Conservation (phyloP, 2,888 invertebrate species). For the Acleris laterana region DNA sequence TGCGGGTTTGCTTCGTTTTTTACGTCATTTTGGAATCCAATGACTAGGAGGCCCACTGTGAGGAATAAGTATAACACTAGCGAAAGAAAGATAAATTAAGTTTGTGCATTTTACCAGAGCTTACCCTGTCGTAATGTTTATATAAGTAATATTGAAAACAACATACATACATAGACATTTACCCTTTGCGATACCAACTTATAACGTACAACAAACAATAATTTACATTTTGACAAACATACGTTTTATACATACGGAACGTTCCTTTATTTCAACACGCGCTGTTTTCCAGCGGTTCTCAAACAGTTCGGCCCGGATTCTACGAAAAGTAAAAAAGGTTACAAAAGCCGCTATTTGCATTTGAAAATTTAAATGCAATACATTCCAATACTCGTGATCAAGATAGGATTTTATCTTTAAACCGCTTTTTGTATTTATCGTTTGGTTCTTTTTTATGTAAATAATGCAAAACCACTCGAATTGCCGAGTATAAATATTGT, state of each 20-base stretch:
- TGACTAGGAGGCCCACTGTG: no score
- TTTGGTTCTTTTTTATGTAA: not conserved
- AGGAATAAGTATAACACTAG: no score
- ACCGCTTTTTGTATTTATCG: slow-evolving; percentile 5
- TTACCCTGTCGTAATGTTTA: no score
- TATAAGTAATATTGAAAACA: no score
- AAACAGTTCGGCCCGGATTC: slow-evolving; percentile 28
- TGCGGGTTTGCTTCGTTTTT: slow-evolving; percentile 8
- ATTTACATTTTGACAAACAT: not conserved
- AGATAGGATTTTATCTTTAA: slow-evolving; percentile 17
- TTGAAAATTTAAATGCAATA: slow-evolving; percentile 32
- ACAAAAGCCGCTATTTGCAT: slow-evolving; percentile 33
- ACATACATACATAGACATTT: no score
- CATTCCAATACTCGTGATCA: slow-evolving; percentile 25
- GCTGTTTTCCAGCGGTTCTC: slow-evolving; percentile 35
- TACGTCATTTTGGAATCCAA: no score
- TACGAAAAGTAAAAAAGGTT: slow-evolving; percentile 31
- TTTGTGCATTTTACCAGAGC: no score
- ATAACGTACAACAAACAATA: no score
- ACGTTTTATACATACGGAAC: slow-evolving; percentile 13
- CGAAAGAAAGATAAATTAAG: no score
- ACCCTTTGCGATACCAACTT: no score
- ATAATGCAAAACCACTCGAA: not conserved
- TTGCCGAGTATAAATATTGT: not conserved
- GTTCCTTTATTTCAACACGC: slow-evolving; percentile 26